A percentile compares a stretch with the other conserved stretches of the same genome.
phyloP scores from a whole-genome alignment of 1,140 invertebrate species.

The Pseudomyrmex cubaensis region DNA sequence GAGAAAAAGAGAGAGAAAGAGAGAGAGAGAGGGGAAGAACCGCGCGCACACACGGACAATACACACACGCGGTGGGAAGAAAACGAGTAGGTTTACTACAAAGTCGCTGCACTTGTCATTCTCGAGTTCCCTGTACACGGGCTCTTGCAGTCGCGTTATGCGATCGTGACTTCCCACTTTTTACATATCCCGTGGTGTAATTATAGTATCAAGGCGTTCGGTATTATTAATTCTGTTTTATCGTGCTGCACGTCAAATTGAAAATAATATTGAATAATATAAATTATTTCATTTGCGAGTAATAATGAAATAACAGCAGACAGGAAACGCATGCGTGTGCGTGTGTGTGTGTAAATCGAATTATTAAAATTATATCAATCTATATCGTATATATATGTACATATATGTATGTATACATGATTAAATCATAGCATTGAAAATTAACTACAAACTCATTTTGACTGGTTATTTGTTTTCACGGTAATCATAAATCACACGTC shows the following conservation, averaged over 20 bases:
- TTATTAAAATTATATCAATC: too few species aligned
- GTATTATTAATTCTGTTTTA: not conserved
- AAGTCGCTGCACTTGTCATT: slow-evolving; percentile 21
- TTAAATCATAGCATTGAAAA: not conserved
- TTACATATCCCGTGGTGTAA: not conserved
- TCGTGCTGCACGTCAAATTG: too few species aligned
- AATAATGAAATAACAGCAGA: too few species aligned
- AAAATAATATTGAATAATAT: too few species aligned
- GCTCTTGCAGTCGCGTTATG: not conserved
- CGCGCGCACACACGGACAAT: not conserved
- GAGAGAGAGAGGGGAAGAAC: not conserved
- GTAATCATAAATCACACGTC: not conserved
- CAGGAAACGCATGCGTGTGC: too few species aligned
- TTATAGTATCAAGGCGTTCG: not conserved
- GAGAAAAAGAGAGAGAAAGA: too few species aligned
- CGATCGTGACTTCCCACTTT: not conserved
- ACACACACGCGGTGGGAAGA: not conserved
- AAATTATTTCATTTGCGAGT: too few species aligned
- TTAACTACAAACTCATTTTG: not conserved
- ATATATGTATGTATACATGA: too few species aligned
- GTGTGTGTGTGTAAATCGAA: too few species aligned
- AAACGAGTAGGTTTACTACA: slow-evolving; percentile 10
- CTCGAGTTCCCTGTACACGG: not conserved
- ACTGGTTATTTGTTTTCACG: not conserved
- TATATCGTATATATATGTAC: too few species aligned